Evolutionary conservation across 2,113 vertebrate species (phyloP), one percentile per base, ranked within the genome.

Genomic region (Calonectris borealis): DNA sequence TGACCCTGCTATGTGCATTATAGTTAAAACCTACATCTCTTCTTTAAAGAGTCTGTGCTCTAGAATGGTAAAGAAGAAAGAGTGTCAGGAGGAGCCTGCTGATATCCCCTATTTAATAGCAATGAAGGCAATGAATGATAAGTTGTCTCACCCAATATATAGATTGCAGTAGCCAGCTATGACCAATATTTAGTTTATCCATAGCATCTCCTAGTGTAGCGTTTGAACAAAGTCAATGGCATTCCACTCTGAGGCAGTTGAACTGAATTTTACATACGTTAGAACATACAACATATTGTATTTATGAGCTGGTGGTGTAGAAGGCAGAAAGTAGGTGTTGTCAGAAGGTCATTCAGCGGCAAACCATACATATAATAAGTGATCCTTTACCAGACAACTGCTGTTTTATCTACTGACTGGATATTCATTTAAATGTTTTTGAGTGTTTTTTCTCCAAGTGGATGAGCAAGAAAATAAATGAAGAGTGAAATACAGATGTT

Each of bases 401-500:
- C 18, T 8, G 19, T 44, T 57, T 95, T 85, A 57, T 72, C 24
- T 79, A 76, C 32, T 83, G 75, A 83, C 60, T 93, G 62, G 21
- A 62, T 88, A 83, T 64, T 68, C 32, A 75, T 92, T 94, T 94
- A 83, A 69, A 72, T 72, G 69, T 13, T 93, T 84, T 51, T 3
- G 38, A 88, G 48, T 21, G 7, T 55, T 91, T 91, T 94, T 95
- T 34, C 60, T 85, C 38, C 51, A 70, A 75, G 52, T 40, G 62
- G 62, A 84, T 65, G 52, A 94, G 58, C 95, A 96, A 65, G 64
- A 94, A 97, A 95, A 83, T 89, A 95, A 97, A 96, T 94, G 91
- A 88, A 78, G 60, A 97, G 52, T 84, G 84, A 96, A 97, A 96
- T 94, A 80, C 89, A 96, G 92, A 91, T 98, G 97, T 96, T 98